Conservation (phyloP, 2,888 invertebrate genomes). For the Aphodius sticticus region DNA sequence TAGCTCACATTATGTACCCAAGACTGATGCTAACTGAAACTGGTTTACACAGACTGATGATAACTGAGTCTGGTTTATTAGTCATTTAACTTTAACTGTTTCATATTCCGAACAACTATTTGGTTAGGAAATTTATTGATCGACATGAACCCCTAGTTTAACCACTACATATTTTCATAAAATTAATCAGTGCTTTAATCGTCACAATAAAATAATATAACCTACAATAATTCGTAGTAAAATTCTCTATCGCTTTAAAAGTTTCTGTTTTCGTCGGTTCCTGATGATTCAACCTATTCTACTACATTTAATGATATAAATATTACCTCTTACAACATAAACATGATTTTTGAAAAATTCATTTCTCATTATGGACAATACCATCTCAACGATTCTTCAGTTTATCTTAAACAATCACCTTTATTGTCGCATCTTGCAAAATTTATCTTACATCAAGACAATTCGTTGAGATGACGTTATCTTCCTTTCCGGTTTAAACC, state of each 20-base stretch:
- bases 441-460: neutral
- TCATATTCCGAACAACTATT: no score
- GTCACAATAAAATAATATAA: conserved; percentile 6
- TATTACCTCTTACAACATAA: conserved; percentile 27
- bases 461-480: neutral
- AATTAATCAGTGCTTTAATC: neutral
- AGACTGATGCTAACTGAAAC: no score
- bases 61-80: no score
- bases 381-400: conserved; percentile 6
- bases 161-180: neutral
- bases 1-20: no score
- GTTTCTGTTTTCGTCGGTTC: neutral
- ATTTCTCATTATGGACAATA: neutral
- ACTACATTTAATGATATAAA: conserved; percentile 37
- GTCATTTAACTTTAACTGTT: no score
- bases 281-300: conserved; percentile 27
- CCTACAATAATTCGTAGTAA: neutral
- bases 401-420: neutral
- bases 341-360: conserved; percentile 24
- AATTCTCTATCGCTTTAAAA: conserved; percentile 12
- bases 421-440: neutral
- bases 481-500: neutral
- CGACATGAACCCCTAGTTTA: neutral
- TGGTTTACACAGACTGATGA: no score
- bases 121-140: no score